Base-by-base conservation (phyloP, 2,888 invertebrate species). In the Lepidochitona cinerea region DNA sequence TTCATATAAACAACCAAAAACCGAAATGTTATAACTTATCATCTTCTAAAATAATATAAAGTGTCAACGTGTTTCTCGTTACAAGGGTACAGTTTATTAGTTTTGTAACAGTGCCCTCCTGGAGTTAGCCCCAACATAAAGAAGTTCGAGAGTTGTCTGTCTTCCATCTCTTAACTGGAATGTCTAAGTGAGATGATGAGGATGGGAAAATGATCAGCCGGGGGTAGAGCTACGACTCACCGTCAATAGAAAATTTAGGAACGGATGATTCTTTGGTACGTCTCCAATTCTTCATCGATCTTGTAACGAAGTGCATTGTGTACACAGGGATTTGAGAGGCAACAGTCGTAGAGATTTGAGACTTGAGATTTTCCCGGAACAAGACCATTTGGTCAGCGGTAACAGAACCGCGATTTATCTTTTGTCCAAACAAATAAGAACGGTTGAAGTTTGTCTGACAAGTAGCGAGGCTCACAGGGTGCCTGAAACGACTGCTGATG, bases 361-460 rank as follows among this genome's bases (percentile, higher is more conserved):
- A n/a, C 37, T 35, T 66, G 23, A 66, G 66, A 66, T 36, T 14
- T 35, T 36, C 35, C 35, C 12, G 36, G 12, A 37, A 66, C 23
- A 66, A 37, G 35, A 26, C 66, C 66, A 66, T 66, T 37, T 37
- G 66, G 33, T 36, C 66, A 36, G 29, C 32, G 59, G 59, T 59
- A 59, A 59, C 59, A 59, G 59, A 59, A 59, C 23, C 59, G 29
- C 29, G 29, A 32, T 59, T 59, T 59, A 59, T 59, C 59, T 59
- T 59, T 59, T 59, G 59, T 59, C 59, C 29, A 59, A 59, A 59
- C 59, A 59, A 59, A 59, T 59, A 59, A 59, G 59, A 59, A 23
- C 29, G 59, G 59, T 29, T 59, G 26, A 59, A 59, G 29, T 23
- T 29, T 29, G 59, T 23, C 12, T 26, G 32, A 32, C 32, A 59